Evolutionary conservation across 2,113 vertebrate genomes (phyloP), one percentile per base, ranked within the genome.

Genomic region (Okapia johnstoni): DNA sequence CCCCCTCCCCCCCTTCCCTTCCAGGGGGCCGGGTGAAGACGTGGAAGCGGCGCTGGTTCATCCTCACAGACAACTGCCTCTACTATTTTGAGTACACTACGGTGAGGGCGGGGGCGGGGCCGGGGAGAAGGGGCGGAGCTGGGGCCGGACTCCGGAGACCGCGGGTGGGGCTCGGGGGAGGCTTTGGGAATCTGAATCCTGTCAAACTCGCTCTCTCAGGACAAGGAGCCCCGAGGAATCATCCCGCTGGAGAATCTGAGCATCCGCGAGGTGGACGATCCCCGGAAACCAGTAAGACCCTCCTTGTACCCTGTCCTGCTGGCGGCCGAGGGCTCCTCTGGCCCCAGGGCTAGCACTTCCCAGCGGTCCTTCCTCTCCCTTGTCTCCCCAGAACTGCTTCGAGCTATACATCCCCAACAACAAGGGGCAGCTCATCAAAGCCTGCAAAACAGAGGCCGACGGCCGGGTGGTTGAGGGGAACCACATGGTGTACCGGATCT

Each of bases 81-180:
- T 99, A 99, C 98, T 99, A 99, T 97, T 99, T 99, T 92, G 99
- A 99, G 97, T 99, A 99, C 98, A 99, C 99, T 12, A 99, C 99
- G 94, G 99, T 99, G 98, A 99, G 40, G 40, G 40, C 40, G 40
- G 40, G 99, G 33, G 50, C 2, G 2, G 25, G 0, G 21, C 30
- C 0, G 0, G 14, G 54, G 60, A 7, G 66, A 52, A 7, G n/a
- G 58, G 43, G 57, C 40, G 25, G 36, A 8, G 17, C 1, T 21
- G 25, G 10, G 11, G 36, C 1, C 26, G 7, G 52, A 28, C 30
- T 50, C 40, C 46, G 0, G 21, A 81, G 52, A 19, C 46, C 50
- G 10, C 30, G 55, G 33, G 25, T 17, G 21, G 40, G 6, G 3
- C 54, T 1, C 5, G 0, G 17, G 76, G 48, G 16, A 30, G 48